These are phyloP conservation scores for Megaptera novaeangliae DNA, from an alignment of 2,113 vertebrate species.

Conservation along the genomic window DNA sequence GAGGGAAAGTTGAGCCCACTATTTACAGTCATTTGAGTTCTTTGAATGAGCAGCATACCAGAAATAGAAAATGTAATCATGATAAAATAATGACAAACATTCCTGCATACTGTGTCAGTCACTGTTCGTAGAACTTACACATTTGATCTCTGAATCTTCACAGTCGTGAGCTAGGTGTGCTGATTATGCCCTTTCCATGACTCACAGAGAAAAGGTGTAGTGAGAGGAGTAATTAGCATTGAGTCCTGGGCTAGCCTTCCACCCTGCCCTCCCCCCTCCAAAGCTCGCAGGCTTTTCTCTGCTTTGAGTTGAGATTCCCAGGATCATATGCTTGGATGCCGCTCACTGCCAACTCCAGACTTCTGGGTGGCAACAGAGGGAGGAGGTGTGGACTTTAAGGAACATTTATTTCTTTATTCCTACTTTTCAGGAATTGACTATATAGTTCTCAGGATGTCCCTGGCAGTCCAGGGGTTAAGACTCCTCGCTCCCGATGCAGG, in stretches of 20 bases:
- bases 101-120: background rate
- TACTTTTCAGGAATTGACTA: background rate
- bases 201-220: background rate
- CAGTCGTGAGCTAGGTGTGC: background rate
- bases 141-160: background rate
- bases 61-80: background rate
- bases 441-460: background rate
- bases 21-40: background rate
- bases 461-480: too few species aligned
- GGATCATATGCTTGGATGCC: background rate
- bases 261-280: background rate
- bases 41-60: background rate
- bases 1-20: background rate
- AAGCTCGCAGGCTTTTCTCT: background rate
- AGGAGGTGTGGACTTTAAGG: background rate
- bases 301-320: background rate
- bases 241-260: fast-evolving
- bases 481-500: too few species aligned
- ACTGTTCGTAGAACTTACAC: background rate
- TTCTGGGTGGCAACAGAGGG: background rate
- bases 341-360: background rate
- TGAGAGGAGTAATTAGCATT: background rate
- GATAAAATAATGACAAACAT: background rate
- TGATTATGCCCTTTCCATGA: background rate
- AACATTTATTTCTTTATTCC: background rate